Conservation (phyloP, 2,113 vertebrate genomes). For the Cyprinodon variegatus region DNA sequence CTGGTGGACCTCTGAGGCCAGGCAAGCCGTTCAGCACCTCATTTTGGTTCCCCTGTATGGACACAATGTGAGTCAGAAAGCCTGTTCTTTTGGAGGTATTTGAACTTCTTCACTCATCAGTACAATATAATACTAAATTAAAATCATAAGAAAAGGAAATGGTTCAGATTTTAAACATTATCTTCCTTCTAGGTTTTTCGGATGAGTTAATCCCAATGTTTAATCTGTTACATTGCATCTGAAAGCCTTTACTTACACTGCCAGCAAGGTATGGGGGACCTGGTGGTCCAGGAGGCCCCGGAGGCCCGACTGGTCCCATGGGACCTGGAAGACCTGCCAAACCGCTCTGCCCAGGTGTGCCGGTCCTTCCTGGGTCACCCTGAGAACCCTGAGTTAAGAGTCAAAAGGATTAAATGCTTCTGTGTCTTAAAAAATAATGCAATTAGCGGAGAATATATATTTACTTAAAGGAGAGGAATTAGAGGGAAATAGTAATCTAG, state of each 20-base stretch:
- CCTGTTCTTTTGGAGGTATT: background rate
- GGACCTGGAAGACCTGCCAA: conserved; percentile 87
- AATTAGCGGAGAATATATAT: background rate
- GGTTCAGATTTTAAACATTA: too few relatives aligned
- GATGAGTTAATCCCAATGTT: background rate
- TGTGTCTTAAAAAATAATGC: background rate
- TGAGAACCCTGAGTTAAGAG: conserved; percentile 77
- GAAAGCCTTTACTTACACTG: conserved; percentile 81
- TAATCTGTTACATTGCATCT: background rate
- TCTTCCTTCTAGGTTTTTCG: background rate
- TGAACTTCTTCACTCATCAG: too few relatives aligned
- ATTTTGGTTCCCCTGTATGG: conserved; percentile 73
- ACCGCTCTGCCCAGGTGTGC: conserved; percentile 80
- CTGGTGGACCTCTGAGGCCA: conserved; percentile 73
- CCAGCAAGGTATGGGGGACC: conserved; percentile 73
- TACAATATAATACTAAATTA: too few relatives aligned
- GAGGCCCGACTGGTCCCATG: conserved; percentile 85
- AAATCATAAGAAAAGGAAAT: too few relatives aligned
- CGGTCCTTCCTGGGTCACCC: conserved; percentile 79
- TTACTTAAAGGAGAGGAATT: background rate
- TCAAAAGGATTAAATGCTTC: background rate
- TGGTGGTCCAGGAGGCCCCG: conserved; percentile 84
- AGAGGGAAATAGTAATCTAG: background rate
- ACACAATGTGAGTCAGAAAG: background rate
- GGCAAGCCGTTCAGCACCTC: conserved; percentile 53